Evolutionary conservation across 2,888 invertebrate species (phyloP).

Genomic region (Vandiemenella viatica): DNA sequence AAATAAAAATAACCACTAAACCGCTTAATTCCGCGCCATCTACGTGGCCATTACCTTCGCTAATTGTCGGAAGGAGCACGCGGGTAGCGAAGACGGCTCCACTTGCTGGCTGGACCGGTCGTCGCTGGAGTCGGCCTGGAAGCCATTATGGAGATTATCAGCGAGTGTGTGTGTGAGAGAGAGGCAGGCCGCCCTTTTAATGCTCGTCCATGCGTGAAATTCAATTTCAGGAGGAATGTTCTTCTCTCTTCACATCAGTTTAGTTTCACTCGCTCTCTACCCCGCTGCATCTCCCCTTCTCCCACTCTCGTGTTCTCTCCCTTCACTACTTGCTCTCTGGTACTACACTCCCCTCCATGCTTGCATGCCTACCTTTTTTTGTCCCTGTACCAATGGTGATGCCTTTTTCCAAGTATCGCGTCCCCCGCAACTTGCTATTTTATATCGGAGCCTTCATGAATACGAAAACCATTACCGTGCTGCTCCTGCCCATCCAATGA

Average conservation of each 20-base stretch:
- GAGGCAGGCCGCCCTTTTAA: background rate
- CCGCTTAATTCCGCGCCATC: no score
- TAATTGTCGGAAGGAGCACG: no score
- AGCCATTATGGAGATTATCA: background rate
- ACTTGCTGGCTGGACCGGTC: no score
- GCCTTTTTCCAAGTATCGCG: no score
- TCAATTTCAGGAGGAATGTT: constrained; percentile 9
- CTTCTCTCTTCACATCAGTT: constrained; percentile 6
- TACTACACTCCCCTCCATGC: no score
- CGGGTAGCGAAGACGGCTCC: no score
- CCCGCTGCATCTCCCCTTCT: background rate
- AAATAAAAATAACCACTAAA: no score
- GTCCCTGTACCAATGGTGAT: no score
- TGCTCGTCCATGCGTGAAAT: constrained; percentile 9
- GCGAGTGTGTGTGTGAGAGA: background rate
- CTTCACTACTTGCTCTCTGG: no score
- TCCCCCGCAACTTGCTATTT: background rate
- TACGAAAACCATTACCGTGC: background rate
- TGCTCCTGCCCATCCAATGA: background rate
- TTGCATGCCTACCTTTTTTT: no score
- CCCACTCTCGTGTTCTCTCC: background rate
- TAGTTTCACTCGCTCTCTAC: background rate
- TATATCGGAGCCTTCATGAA: background rate
- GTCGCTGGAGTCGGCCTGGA: no score
- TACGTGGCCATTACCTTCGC: no score